Base-by-base conservation (phyloP, 1,140 invertebrate species). In the Drosophila setifemur region DNA sequence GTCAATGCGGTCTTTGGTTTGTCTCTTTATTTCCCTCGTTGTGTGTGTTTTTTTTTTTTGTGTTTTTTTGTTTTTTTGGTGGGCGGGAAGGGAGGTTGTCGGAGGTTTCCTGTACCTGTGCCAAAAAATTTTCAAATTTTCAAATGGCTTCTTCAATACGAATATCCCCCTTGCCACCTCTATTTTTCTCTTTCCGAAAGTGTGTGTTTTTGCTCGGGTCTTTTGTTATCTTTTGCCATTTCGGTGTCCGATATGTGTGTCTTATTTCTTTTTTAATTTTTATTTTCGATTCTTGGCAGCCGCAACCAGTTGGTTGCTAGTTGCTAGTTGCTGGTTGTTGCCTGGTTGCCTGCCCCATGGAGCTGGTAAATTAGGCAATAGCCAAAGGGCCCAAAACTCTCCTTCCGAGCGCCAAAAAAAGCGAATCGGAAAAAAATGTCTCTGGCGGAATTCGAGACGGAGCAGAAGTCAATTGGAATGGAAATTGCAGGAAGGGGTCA, bases 121-220 rank as follows among this genome's bases (percentile, higher is more conserved):
- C 81, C 81, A 85, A 85, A 86, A 85, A 81, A 73, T 86, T 87
- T 85, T 87, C 81, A 85, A 85, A 85, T 85, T 85, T 85, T 85
- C 81, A 86, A 85, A 85, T 85, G 81, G 81, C 81, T 85, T 85
- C 81, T 85, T 85, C 81, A 85, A 85, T 86, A 73, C 54, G 44
- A 31, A 26, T 4, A 16, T 55, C 47, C 16, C 26, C 16, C 26
- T 3, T 1, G 7, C 12, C 23, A 19, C 28, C 28, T 18, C 18
- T 35, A 16, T 40, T 53, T 50, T 35, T 44, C 52, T 64, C 54
- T 42, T 73, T 44, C 61, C 47, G 67, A 64, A 55, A 54, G 68
- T 60, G 50, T 73, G 49, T 75, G 53, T 57, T 53, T 45, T 50
- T 50, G 28, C 26, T 3, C 16, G 28, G 45, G 14, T 53, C 69